These are phyloP conservation scores for Trinorchestia longiramus DNA, from an alignment of 1,140 invertebrate species.

Conservation along the genomic window DNA sequence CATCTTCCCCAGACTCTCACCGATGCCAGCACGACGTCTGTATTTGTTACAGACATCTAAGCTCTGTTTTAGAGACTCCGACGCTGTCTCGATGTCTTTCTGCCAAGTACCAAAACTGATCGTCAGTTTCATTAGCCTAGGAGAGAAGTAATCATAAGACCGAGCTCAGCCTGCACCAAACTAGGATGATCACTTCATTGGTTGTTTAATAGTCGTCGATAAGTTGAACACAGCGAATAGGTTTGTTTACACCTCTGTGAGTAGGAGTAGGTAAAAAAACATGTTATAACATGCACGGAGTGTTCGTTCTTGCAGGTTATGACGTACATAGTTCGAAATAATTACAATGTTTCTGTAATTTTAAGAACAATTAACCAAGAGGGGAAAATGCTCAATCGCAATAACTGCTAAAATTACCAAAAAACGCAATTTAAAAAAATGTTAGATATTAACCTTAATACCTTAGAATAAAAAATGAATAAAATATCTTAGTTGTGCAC, in stretches of 20 bases:
- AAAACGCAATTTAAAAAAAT: neutral
- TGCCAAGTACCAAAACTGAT: neutral
- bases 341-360: neutral
- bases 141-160: neutral
- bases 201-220: too few species aligned
- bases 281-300: too few species aligned
- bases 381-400: neutral
- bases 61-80: slow-evolving; percentile 80
- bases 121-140: neutral
- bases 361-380: neutral
- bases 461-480: neutral
- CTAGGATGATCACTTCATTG: too few species aligned
- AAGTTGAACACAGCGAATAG: too few species aligned
- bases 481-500: neutral
- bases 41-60: slow-evolving; percentile 82
- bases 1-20: slow-evolving; percentile 84
- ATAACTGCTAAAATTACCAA: neutral
- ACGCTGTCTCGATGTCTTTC: slow-evolving; percentile 79
- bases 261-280: too few species aligned
- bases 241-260: too few species aligned
- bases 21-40: slow-evolving; percentile 79
- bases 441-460: neutral
- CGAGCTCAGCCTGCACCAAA: neutral
- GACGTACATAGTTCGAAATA: neutral
- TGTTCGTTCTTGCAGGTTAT: neutral